Conservation (phyloP, 2,888 invertebrate species). For the Gastracanthus pulcherrimus region DNA sequence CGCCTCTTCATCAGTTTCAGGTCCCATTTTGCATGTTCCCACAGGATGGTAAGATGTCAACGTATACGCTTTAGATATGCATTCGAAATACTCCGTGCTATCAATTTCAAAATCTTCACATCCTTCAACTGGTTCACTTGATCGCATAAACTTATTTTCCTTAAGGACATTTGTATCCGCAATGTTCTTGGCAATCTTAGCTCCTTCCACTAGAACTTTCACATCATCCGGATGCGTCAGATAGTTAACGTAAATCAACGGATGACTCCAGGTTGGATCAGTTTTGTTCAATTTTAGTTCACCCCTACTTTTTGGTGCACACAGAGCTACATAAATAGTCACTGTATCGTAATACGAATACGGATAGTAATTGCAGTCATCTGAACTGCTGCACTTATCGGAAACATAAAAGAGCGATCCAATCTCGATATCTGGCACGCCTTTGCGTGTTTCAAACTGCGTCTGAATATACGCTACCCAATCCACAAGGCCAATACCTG, state of each 20-base stretch:
- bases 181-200: conserved; percentile 80
- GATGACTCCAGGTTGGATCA: conserved; percentile 85
- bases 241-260: conserved; percentile 85
- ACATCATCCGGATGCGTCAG: conserved; percentile 83
- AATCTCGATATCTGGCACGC: conserved; percentile 86
- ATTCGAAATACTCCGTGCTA: conserved; percentile 83
- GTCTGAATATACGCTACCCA: conserved; percentile 2
- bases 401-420: conserved; percentile 80
- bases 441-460: conserved; percentile 57
- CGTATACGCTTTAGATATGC: conserved; percentile 79
- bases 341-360: conserved; percentile 82
- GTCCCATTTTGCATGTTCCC: conserved; percentile 86
- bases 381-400: conserved; percentile 79
- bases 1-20: conserved; percentile 79
- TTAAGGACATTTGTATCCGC: conserved; percentile 68
- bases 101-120: background rate
- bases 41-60: conserved; percentile 81
- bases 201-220: conserved; percentile 81
- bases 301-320: conserved; percentile 83
- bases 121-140: background rate
- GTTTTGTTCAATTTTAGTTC: conserved; percentile 82
- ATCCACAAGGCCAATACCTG: background rate
- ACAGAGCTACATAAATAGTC: conserved; percentile 81
- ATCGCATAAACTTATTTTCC: background rate
- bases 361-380: conserved; percentile 79